These are phyloP conservation scores for Petrocephalus microphthalmus DNA, from an alignment of 2,113 vertebrate species.

Conservation along the genomic window DNA sequence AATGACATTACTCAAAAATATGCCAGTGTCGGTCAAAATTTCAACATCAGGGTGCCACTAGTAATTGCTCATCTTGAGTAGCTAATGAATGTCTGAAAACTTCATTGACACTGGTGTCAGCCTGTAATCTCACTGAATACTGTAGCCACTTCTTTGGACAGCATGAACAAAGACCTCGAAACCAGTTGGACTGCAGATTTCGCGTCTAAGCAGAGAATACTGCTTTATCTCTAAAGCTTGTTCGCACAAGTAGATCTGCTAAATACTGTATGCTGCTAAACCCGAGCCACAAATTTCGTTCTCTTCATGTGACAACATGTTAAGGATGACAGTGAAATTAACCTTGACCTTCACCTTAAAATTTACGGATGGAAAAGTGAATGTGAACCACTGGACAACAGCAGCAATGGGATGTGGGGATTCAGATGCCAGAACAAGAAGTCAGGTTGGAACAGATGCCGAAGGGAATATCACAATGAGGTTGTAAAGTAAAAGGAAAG, in stretches of 20 bases:
- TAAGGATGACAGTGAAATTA: too few species aligned
- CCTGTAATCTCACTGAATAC: not conserved
- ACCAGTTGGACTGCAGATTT: not conserved
- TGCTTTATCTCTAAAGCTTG: not conserved
- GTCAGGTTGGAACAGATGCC: not conserved
- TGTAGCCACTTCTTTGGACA: not conserved
- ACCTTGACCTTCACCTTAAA: not conserved
- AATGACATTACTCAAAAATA: not conserved
- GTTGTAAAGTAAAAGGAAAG: not conserved
- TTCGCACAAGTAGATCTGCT: not conserved
- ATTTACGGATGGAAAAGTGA: not conserved
- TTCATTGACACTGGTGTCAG: not conserved
- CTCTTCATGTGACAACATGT: too few species aligned
- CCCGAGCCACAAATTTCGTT: too few species aligned
- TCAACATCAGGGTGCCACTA: not conserved
- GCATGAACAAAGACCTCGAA: not conserved
- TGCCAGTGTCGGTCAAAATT: not conserved
- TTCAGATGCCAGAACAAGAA: not conserved
- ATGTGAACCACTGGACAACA: not conserved
- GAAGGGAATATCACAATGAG: not conserved
- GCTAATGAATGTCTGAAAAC: not conserved
- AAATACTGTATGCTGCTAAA: too few species aligned
- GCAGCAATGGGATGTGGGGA: not conserved
- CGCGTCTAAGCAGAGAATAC: not conserved
- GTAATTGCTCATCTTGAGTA: not conserved